phyloP scores from a whole-genome alignment of 2,888 invertebrate genomes.

The Lycophotia porphyrea region DNA sequence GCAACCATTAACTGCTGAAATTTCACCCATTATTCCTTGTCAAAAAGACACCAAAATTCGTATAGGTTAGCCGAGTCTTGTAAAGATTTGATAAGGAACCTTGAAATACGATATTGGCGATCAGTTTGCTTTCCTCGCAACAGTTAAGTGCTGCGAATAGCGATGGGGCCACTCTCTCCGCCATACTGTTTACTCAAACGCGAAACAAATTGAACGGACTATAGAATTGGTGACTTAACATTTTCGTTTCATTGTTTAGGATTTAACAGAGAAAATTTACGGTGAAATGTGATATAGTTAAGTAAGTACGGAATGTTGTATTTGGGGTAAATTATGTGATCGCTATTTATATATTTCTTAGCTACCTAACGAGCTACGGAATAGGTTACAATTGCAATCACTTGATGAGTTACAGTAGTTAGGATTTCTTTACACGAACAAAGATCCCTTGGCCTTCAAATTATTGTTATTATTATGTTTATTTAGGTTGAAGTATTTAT shows the following conservation, averaged over 20 bases:
- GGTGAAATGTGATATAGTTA: constrained; percentile 16
- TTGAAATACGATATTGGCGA: constrained; percentile 58
- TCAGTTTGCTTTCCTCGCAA: constrained; percentile 60
- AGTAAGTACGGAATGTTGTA: background rate
- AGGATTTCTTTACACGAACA: background rate
- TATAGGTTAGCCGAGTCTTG: constrained; percentile 15
- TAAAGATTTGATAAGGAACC: constrained; percentile 59
- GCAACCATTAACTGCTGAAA: background rate
- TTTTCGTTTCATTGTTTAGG: constrained; percentile 27
- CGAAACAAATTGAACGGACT: constrained; percentile 39
- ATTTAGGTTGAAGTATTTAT: no score
- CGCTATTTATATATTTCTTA: background rate
- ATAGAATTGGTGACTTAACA: constrained; percentile 33
- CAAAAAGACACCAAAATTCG: background rate
- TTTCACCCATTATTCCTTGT: background rate
- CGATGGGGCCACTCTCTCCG: constrained; percentile 47
- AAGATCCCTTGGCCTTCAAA: rapidly evolving
- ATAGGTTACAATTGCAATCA: background rate
- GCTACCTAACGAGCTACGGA: background rate
- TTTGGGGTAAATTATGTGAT: background rate
- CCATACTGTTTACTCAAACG: constrained; percentile 52
- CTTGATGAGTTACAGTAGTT: background rate
- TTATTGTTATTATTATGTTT: no score
- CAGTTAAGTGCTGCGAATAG: constrained; percentile 57
- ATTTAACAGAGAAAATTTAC: background rate